A percentile compares a stretch with the other conserved stretches of the same genome.
Conservation (phyloP, 2,888 invertebrate species). For the Lithophane leautieri region DNA sequence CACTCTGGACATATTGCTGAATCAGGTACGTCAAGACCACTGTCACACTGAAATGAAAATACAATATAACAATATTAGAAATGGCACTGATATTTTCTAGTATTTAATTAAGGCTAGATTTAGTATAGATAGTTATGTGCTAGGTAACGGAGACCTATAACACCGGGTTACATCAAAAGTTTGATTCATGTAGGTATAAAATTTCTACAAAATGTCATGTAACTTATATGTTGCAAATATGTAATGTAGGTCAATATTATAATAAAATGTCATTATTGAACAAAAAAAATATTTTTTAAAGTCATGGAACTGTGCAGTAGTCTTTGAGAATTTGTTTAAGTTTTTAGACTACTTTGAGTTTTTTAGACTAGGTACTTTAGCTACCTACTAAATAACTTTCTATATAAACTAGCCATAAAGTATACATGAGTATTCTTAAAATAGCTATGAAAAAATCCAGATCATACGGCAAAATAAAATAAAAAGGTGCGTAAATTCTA, state of each 20-base stretch:
- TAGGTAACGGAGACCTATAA: background rate
- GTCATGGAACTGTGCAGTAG: background rate
- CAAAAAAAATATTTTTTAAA: background rate
- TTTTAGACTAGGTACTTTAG: background rate
- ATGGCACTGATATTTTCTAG: slow-evolving; percentile 58
- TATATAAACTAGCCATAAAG: slow-evolving; percentile 12
- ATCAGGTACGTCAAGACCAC: slow-evolving; percentile 86
- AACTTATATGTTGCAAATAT: background rate
- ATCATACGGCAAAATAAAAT: slow-evolving; percentile 46
- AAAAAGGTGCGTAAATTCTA: slow-evolving; percentile 28
- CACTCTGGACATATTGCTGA: slow-evolving; percentile 83
- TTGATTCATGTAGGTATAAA: background rate
- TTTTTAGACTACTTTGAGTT: no score
- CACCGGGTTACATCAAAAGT: background rate
- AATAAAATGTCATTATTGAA: background rate
- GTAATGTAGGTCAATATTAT: background rate
- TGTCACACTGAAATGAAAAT: slow-evolving; percentile 86
- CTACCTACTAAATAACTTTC: slow-evolving; percentile 21
- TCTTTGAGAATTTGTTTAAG: background rate
- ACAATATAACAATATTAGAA: slow-evolving; percentile 66
- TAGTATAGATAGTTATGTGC: slow-evolving; percentile 14
- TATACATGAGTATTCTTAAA: slow-evolving; percentile 54
- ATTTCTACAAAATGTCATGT: background rate
- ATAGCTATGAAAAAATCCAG: slow-evolving; percentile 39
- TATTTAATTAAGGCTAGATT: slow-evolving; percentile 16